A percentile compares a stretch with the other conserved stretches of the same genome.
These are phyloP conservation scores for Oreochromis niloticus DNA, from an alignment of 2,113 vertebrate genomes.

Conservation along the genomic window DNA sequence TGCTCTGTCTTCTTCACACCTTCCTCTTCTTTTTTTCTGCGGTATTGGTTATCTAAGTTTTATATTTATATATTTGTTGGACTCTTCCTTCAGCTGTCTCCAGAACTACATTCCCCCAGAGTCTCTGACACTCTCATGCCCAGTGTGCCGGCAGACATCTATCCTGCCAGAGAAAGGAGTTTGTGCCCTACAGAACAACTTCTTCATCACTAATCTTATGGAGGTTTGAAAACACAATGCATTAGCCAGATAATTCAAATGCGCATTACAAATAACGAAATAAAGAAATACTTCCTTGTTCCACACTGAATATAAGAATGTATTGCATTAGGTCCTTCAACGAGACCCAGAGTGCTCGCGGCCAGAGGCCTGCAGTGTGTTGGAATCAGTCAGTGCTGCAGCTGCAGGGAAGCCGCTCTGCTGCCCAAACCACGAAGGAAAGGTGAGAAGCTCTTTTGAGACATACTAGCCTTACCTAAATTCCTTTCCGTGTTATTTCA, in stretches of 20 bases:
- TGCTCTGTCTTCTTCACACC: neutral
- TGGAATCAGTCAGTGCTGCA: constrained; percentile 80
- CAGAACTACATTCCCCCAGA: constrained; percentile 92
- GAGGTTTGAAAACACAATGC: constrained; percentile 64
- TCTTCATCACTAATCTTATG: constrained; percentile 97
- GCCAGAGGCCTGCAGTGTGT: constrained; percentile 74
- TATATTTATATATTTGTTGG: neutral
- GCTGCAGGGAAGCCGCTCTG: constrained; percentile 83
- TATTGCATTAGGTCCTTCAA: constrained; percentile 73
- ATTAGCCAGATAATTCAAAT: neutral
- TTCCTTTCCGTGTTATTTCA: neutral
- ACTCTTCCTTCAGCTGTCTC: constrained; percentile 75
- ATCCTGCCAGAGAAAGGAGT: constrained; percentile 91
- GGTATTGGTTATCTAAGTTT: neutral
- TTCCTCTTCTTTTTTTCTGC: neutral
- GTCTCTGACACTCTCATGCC: constrained; percentile 88
- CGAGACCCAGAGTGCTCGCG: constrained; percentile 76
- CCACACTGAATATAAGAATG: neutral
- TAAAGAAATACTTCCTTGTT: neutral
- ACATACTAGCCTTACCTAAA: neutral
- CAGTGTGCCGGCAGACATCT: constrained; percentile 91
- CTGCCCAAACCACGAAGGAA: constrained; percentile 93
- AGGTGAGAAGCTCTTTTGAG: constrained; percentile 65
- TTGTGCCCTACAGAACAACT: constrained; percentile 90
- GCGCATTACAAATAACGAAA: neutral